phyloP scores from a whole-genome alignment of 2,113 vertebrate species.

The Zapornia atra region DNA sequence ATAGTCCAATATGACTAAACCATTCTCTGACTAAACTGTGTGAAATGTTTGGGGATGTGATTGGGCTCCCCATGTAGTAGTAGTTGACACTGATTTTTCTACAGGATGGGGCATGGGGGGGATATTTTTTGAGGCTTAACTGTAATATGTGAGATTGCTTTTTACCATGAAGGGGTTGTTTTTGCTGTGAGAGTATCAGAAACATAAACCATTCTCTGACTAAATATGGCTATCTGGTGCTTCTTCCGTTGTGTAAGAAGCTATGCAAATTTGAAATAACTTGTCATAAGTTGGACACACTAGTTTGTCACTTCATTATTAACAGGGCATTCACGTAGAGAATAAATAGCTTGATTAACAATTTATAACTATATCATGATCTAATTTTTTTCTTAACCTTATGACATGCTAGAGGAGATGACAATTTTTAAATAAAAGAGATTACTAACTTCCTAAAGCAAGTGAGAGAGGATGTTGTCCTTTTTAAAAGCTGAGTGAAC shows the following conservation, averaged over 20 bases:
- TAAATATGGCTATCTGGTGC: background rate
- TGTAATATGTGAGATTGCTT: background rate
- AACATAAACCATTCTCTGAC: background rate
- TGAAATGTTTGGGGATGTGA: too few species aligned
- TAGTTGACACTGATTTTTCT: background rate
- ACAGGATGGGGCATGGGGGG: too few species aligned
- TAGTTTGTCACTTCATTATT: background rate
- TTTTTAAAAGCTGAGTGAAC: background rate
- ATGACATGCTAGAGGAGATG: background rate
- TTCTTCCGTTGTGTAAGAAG: background rate
- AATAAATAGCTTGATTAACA: background rate
- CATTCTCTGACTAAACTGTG: too few species aligned
- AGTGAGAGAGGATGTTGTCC: background rate
- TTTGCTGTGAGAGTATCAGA: background rate
- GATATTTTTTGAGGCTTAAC: background rate
- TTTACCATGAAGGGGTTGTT: background rate
- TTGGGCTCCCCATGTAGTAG: background rate
- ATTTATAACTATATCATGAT: background rate
- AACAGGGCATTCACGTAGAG: background rate
- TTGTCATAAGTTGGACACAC: background rate
- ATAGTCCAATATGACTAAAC: too few species aligned
- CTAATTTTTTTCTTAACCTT: background rate
- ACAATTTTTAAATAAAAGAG: background rate
- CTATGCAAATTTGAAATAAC: background rate
- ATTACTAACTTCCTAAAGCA: background rate